Evolutionary conservation across 2,113 vertebrate species (phyloP), one percentile per base, ranked within the genome.

Genomic region (Hucho hucho): DNA sequence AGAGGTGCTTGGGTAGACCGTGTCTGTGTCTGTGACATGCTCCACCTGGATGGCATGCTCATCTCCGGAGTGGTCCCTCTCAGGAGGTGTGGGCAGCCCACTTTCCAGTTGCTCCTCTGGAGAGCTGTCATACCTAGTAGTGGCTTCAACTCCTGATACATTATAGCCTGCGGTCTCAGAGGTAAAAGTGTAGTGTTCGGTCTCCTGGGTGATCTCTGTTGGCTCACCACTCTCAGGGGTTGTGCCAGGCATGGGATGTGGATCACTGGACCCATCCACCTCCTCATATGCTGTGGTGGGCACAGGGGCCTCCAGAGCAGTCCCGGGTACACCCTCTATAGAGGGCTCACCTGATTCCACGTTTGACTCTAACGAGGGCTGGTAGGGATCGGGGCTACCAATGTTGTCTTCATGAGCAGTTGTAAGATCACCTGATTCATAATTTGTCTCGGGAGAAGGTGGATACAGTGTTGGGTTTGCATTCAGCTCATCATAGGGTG

Each of bases 311-410:
- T 76, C 43, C 49, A 13, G 22, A 16, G 75, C 59, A 26, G 49
- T 69, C 13, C 61, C 72, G 32, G 63, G 47, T 13, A 68, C 64
- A 66, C 43, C 28, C 59, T 70, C n/a, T 12, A 61, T 28, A 46
- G 69, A 61, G 11, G 66, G 64, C 29, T 83, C 79, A 58, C 73
- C 82, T 13, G 72, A 20, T 64, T 84, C 74, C 43, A 76, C 26
- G 63, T 64, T 83, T 43, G 67, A 80, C 24, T 75, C 79, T 65
- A 75, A 72, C 67, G 74, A 81, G 56, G 84, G 78, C 63, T 85
- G 81, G 71, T 78, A 79, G 43, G 82, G 67, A 63, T 61, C 73
- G 43, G 81, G 75, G 53, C 79, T 81, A 25, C 74, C 37, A 18
- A 61, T 72, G 2, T 64, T 64, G 28, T 73, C 58, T 32, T 67